phyloP scores from a whole-genome alignment of 2,888 invertebrate genomes.

The Lycia hirtaria region DNA sequence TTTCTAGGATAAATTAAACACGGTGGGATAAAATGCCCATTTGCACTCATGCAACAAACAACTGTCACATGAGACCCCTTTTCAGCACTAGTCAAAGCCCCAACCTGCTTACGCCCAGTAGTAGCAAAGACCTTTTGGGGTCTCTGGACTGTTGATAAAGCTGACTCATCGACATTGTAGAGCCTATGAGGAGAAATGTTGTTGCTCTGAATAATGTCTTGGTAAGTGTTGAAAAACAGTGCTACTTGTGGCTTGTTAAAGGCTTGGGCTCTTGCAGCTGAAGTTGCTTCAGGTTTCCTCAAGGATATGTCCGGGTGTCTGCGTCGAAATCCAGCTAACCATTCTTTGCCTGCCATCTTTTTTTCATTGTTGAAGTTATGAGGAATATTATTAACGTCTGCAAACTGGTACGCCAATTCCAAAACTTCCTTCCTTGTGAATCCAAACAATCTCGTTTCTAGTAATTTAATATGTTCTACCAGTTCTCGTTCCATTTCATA shows the following conservation, averaged over 20 bases:
- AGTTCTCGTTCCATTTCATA: too few species aligned
- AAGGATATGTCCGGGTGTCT: constrained; percentile 27
- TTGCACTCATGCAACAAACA: constrained; percentile 29
- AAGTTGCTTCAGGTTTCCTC: constrained; percentile 44
- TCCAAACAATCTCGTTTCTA: too few species aligned
- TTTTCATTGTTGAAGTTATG: too few species aligned
- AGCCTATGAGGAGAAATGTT: constrained; percentile 39
- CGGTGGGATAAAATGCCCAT: constrained; percentile 53
- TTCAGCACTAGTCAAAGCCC: not conserved
- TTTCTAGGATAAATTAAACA: constrained; percentile 53
- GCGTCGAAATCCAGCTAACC: too few species aligned
- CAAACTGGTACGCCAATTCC: too few species aligned
- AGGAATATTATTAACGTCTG: too few species aligned
- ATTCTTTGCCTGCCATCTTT: too few species aligned
- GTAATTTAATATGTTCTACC: too few species aligned
- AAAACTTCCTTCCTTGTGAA: too few species aligned
- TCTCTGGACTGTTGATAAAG: constrained; percentile 32
- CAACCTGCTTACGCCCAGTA: too few species aligned
- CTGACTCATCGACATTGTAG: constrained; percentile 44
- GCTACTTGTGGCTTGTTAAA: constrained; percentile 33
- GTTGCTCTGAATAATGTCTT: constrained; percentile 36
- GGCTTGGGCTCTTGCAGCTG: constrained; percentile 41
- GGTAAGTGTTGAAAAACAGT: too few species aligned
- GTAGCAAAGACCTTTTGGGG: too few species aligned
- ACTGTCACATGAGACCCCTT: not conserved